Evolutionary conservation across 2,797 vertebrate genomes (phyloP).

Genomic region (Eulemur mongoz): DNA sequence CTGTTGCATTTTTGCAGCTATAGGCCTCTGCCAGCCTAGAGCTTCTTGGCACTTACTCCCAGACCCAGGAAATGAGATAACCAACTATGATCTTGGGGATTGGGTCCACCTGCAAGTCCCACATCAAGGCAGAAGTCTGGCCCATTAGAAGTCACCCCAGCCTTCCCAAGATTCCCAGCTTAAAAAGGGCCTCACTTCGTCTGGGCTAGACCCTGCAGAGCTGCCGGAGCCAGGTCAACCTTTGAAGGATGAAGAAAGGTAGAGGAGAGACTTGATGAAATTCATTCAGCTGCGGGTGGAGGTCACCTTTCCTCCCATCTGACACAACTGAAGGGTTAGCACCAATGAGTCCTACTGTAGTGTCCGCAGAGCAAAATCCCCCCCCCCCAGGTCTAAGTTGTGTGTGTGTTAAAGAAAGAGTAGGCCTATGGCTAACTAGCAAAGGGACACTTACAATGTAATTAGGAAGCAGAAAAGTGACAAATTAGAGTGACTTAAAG

Average conservation of each 20-base stretch:
- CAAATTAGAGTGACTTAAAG: background rate
- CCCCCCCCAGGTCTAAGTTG: background rate
- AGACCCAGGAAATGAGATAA: background rate
- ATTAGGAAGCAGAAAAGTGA: background rate
- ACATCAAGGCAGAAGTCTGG: background rate
- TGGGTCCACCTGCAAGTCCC: background rate
- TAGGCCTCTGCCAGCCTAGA: background rate
- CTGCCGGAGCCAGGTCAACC: background rate
- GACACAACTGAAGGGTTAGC: background rate
- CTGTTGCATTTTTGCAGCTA: background rate
- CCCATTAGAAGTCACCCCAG: background rate
- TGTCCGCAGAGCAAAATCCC: background rate
- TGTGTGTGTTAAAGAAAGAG: background rate
- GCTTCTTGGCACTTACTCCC: background rate
- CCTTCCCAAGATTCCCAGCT: background rate
- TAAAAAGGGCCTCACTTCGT: background rate
- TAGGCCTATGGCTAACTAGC: no score
- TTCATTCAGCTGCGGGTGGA: background rate
- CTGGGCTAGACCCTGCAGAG: background rate
- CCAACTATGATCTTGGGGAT: background rate
- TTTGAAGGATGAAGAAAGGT: background rate
- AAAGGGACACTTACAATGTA: background rate
- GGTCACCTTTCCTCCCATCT: background rate
- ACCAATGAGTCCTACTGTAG: background rate
- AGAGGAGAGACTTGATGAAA: background rate